Evolutionary conservation across 1,140 invertebrate genomes (phyloP), one percentile per base, ranked within the genome.

Genomic region (Pentalonia nigronervosa): DNA sequence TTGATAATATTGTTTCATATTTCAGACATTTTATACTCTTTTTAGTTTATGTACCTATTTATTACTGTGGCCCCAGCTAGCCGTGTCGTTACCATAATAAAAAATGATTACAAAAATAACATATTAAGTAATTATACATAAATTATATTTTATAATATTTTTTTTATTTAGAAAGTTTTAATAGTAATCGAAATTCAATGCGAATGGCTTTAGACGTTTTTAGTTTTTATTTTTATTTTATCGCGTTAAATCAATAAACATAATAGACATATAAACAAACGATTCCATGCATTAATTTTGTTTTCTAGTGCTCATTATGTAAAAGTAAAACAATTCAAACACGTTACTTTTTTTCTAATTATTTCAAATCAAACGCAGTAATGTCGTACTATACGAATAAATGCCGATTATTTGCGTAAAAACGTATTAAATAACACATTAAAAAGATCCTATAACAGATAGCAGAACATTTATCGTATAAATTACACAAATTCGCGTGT

Each of bases 341-440:
- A 84, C 23, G 36, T 83, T 83, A 41, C 34, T 45, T 84, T 84
- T n/a, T 84, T 84, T 41, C 34, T 84, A 84, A 41, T 41, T 41
- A 41, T 84, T n/a, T 41, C 21, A 23, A 45, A 41, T 84, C 36
- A 84, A 48, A 87, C 14, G 3, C 14, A n/a, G 14, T 48, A 87
- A 47, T 87, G 45, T 87, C 30, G 84, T 84, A 84, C 45, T 87
- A 47, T 48, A 47, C 25, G 45, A 87, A 47, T 87, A 87, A 87
- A 87, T 47, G 45, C 45, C 84, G 48, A 87, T 87, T 87, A 87
- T 87, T 48, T 87, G 45, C 14, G 84, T 87, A 87, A n/a, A 86
- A 87, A 14, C 14, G 45, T 87, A 84, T 48, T 47, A 48, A 87
- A 87, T 87, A 47, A 47, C 17, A 87, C 9, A 87, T 47, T 87